Conservation (phyloP, 2,113 vertebrate genomes). For the Holacanthus passer region DNA sequence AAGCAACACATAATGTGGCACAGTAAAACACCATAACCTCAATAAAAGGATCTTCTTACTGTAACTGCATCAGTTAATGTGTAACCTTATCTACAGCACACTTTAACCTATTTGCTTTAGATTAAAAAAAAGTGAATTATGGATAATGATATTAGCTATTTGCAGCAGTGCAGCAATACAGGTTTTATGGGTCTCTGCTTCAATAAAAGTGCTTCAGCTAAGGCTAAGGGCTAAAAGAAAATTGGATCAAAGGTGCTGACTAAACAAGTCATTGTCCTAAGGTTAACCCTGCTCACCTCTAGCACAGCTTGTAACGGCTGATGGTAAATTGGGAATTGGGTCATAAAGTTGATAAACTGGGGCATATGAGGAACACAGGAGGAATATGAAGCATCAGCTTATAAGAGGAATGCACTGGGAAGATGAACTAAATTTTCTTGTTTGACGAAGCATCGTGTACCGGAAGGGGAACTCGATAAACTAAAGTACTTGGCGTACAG, state of each 20-base stretch:
- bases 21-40: constrained; percentile 49
- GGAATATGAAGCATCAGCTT: neutral
- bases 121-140: constrained; percentile 59
- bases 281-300: constrained; percentile 62
- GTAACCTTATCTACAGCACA: constrained; percentile 43
- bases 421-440: constrained; percentile 8
- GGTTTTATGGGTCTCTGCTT: constrained; percentile 62
- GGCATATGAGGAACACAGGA: constrained; percentile 15
- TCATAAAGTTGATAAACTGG: constrained; percentile 66
- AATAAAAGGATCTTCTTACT: constrained; percentile 39
- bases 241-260: constrained; percentile 74
- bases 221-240: constrained; percentile 53
- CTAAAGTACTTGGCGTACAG: neutral
- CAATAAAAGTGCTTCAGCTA: constrained; percentile 51
- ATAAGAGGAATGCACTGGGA: constrained; percentile 13
- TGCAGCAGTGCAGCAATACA: constrained; percentile 54
- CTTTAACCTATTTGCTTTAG: constrained; percentile 42
- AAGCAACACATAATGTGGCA: constrained; percentile 64
- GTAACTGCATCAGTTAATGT: constrained; percentile 53
- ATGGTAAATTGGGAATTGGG: constrained; percentile 55
- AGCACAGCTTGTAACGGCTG: constrained; percentile 34
- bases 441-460: constrained; percentile 6
- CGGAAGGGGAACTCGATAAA: constrained; percentile 18
- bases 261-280: constrained; percentile 63
- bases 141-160: constrained; percentile 61